Base-by-base conservation (phyloP, 2,888 invertebrate genomes). In the Hydrotaea cyrtoneurina region DNA sequence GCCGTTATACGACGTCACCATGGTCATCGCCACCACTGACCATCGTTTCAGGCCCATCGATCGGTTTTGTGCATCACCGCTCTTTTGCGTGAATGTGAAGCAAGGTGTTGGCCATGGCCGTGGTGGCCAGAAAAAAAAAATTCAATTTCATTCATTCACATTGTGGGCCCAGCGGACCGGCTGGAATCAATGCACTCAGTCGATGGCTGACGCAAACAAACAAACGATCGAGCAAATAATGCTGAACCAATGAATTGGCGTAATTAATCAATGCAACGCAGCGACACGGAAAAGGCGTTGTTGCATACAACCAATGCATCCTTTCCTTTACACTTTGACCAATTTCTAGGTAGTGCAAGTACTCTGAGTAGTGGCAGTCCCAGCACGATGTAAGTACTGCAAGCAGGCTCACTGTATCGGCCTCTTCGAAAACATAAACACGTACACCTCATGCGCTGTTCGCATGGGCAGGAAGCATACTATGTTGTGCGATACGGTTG, bases 271-370 rank as follows among this genome's bases (percentile, higher is more conserved):
- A 82, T 77, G 8, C 59, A 85, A 77, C 23, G 62, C 82, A 79
- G 72, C 85, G 85, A 85, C 85, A 85, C 77, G 85, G 85, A 85
- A 85, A 85, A 85, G 85, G 85, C 85, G 85, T 85, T 82, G 82
- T 85, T 85, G 69, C 71, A 76, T 66, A 73, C 64, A 66, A 7
- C 5, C 39, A n/a, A 13, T 64, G 55, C 62, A 80, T 85, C 74
- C 74, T 82, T 71, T 82, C 43, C 82, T 82, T 69, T 77, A 74
- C 79, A 78, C 77, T 85, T 66, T 79, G 17, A 55, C 36, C 43
- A 59, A n/a, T 39, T 43, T 72, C n/a, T 31, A 53, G 53, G 17
- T 4, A 0, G 3, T 71, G 19, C 15, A 19, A 13, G 5, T 23
- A 11, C 23, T 0, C n/a, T 26, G 26, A 13, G 59, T 39, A 46